Conservation (phyloP, 2,113 vertebrate species). For the Columbina picui region DNA sequence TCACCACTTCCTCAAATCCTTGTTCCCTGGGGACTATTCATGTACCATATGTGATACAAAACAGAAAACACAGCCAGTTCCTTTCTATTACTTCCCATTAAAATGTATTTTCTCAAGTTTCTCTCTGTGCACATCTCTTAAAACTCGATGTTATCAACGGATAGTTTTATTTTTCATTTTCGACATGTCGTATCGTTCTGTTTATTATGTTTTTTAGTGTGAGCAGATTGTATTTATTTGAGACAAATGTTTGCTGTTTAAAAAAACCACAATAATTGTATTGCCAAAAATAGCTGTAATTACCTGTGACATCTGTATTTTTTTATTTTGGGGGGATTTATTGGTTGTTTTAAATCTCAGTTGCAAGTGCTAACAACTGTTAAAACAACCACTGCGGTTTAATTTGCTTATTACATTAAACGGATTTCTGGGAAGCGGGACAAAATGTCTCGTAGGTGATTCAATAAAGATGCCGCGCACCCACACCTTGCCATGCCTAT, state of each 20-base stretch:
- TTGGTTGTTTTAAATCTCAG: slow-evolving; percentile 23
- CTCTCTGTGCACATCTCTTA: background rate
- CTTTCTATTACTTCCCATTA: background rate
- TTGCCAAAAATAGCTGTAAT: slow-evolving; percentile 53
- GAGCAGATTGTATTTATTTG: slow-evolving; percentile 70
- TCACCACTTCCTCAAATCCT: background rate
- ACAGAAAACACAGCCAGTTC: background rate
- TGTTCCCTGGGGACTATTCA: background rate
- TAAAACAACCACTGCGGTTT: background rate
- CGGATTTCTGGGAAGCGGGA: background rate
- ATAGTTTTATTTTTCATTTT: background rate
- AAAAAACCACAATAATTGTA: slow-evolving; percentile 13
- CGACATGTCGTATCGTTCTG: slow-evolving; percentile 16
- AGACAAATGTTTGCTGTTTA: slow-evolving; percentile 25
- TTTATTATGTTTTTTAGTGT: slow-evolving; percentile 32
- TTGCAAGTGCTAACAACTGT: slow-evolving; percentile 12
- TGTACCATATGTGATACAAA: background rate
- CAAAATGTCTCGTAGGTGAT: background rate
- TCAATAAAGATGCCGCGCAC: background rate
- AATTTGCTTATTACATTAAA: slow-evolving; percentile 48
- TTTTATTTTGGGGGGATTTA: background rate
- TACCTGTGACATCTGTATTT: slow-evolving; percentile 62
- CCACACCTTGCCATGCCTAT: background rate
- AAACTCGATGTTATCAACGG: background rate
- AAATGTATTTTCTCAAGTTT: background rate